Conservation (phyloP, 2,797 vertebrate genomes). For the Pipistrellus pipistrellus region DNA sequence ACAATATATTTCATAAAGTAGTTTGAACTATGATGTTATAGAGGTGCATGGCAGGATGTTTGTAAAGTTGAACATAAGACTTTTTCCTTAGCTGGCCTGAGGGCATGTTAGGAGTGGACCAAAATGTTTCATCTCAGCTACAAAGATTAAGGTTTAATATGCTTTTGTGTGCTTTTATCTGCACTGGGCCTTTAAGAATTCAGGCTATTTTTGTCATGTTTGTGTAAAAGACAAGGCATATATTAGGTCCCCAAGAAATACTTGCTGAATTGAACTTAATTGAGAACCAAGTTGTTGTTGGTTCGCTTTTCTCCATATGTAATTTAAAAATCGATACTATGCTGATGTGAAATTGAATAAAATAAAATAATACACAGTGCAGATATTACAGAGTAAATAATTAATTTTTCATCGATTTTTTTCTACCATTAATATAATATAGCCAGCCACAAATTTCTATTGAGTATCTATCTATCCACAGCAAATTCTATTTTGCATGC, state of each 20-base stretch:
- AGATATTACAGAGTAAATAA: slow-evolving; percentile 37
- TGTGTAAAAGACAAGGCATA: neutral
- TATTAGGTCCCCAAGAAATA: neutral
- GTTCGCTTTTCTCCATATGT: neutral
- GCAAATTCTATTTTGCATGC: neutral
- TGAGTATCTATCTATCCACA: neutral
- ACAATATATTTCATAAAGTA: neutral
- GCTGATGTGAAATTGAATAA: slow-evolving; percentile 28
- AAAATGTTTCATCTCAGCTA: neutral
- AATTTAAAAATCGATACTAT: slow-evolving; percentile 14
- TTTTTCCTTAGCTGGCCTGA: neutral
- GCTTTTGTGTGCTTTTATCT: neutral
- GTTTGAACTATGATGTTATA: neutral
- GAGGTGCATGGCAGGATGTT: neutral
- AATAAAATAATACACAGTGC: neutral
- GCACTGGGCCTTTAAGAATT: neutral
- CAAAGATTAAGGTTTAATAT: neutral
- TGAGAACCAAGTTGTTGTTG: neutral
- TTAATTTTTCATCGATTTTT: slow-evolving; percentile 46
- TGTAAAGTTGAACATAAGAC: neutral
- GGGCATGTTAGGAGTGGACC: neutral
- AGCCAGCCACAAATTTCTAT: neutral
- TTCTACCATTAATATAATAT: neutral
- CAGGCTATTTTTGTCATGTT: neutral
- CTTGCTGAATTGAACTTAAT: neutral